Conservation (phyloP, 1,140 invertebrate species). For the Oscheius sp. region DNA sequence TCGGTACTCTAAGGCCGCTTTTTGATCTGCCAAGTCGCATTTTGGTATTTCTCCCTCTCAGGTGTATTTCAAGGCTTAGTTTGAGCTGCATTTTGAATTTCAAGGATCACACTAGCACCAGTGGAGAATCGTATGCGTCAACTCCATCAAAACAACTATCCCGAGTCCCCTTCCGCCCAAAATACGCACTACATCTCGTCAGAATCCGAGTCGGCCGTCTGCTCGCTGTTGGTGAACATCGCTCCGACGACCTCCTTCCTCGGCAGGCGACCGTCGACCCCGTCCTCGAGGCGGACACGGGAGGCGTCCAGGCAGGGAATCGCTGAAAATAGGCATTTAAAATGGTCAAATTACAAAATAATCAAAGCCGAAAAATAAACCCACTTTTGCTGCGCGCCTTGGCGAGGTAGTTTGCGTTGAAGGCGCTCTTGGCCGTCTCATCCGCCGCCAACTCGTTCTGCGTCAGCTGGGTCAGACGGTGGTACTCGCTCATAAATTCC, state of each 20-base stretch:
- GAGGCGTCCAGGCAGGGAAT: conserved; percentile 19
- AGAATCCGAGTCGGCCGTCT: conserved; percentile 6
- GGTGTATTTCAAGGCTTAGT: too few relatives aligned
- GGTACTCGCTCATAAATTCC: conserved; percentile 51
- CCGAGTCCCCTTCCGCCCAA: not conserved
- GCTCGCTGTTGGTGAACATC: not conserved
- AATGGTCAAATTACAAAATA: not conserved
- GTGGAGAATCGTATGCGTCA: too few relatives aligned
- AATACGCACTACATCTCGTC: conserved; percentile 13
- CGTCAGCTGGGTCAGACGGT: conserved; percentile 51
- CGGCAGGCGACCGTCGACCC: not conserved
- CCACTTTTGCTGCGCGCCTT: conserved; percentile 50
- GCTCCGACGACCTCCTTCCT: not conserved
- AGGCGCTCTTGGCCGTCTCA: conserved; percentile 47
- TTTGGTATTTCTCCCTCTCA: too few relatives aligned
- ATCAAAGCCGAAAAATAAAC: too few relatives aligned
- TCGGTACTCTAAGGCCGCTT: not conserved
- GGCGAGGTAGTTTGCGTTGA: conserved; percentile 50
- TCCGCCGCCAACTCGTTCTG: conserved; percentile 38
- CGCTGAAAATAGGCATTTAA: conserved; percentile 8
- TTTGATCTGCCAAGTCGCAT: not conserved
- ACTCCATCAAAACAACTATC: not conserved
- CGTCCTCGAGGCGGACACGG: not conserved
- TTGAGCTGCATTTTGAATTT: too few relatives aligned
- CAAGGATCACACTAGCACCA: too few relatives aligned